Conservation (phyloP, 2,113 vertebrate genomes). For the Myrmecobius fasciatus region DNA sequence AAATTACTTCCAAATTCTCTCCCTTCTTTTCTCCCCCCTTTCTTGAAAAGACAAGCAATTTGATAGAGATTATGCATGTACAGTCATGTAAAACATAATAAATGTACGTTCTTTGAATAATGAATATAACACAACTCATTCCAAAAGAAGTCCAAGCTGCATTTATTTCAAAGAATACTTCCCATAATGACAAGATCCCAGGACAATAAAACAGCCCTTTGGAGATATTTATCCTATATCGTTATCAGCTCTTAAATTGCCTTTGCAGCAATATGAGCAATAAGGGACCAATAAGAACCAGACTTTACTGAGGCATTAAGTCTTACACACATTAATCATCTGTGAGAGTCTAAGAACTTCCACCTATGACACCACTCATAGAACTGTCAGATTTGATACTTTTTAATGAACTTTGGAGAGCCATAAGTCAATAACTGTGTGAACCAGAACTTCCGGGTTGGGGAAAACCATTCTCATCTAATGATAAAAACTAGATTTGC, state of each 20-base stretch:
- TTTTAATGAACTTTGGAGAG: conserved; percentile 53
- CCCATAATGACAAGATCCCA: not conserved
- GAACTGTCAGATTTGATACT: conserved; percentile 39
- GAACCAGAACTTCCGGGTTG: conserved; percentile 67
- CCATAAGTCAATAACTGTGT: conserved; percentile 44
- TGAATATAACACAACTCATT: not conserved
- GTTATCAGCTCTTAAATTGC: not conserved
- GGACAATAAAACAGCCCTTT: not conserved
- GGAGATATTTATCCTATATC: not conserved
- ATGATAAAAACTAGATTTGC: conserved; percentile 74
- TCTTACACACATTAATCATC: not conserved
- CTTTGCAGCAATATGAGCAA: not conserved
- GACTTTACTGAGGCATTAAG: not conserved
- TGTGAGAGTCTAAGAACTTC: conserved; percentile 27
- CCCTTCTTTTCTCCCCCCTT: not conserved
- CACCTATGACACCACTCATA: conserved; percentile 33
- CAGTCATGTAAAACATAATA: not conserved
- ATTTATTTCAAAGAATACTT: conserved; percentile 55
- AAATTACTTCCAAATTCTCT: not conserved
- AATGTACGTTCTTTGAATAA: not conserved
- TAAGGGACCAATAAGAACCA: not conserved
- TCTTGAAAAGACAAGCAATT: not conserved
- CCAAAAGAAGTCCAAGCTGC: conserved; percentile 65
- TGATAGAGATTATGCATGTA: not conserved
- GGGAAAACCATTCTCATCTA: conserved; percentile 50